Evolutionary conservation across 2,113 vertebrate genomes (phyloP).

Genomic region (Chloebia gouldiae): DNA sequence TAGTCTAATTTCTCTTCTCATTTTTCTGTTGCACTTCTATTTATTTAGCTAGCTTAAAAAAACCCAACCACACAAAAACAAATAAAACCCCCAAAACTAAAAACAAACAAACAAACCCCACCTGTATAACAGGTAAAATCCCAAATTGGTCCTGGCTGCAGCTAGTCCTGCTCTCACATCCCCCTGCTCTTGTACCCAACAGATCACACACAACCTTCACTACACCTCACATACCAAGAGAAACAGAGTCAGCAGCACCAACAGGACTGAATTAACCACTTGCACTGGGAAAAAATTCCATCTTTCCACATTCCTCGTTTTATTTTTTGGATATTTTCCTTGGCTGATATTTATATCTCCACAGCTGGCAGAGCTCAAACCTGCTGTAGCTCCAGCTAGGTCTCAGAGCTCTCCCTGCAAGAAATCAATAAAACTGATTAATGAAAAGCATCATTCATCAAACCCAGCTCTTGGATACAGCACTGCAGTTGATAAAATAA

Average conservation of each 20-base stretch:
- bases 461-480: background rate
- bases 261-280: background rate
- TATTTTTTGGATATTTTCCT: constrained; percentile 28
- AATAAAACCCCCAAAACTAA: background rate
- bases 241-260: background rate
- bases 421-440: constrained; percentile 54
- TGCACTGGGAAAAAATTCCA: background rate
- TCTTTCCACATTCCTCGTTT: background rate
- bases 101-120: background rate
- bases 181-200: background rate
- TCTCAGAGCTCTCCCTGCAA: constrained; percentile 1
- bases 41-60: background rate
- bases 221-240: background rate
- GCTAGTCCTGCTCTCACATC: background rate
- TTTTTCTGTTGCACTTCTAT: background rate
- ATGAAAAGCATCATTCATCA: constrained; percentile 28
- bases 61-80: background rate
- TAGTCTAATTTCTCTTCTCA: background rate
- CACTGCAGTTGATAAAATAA: background rate
- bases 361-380: background rate
- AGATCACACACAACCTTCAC: background rate
- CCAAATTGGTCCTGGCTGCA: background rate
- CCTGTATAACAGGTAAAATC: background rate
- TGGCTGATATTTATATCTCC: background rate
- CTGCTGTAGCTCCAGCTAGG: background rate